Conservation (phyloP, 2,797 vertebrate species). For the Sebastolobus alascanus region DNA sequence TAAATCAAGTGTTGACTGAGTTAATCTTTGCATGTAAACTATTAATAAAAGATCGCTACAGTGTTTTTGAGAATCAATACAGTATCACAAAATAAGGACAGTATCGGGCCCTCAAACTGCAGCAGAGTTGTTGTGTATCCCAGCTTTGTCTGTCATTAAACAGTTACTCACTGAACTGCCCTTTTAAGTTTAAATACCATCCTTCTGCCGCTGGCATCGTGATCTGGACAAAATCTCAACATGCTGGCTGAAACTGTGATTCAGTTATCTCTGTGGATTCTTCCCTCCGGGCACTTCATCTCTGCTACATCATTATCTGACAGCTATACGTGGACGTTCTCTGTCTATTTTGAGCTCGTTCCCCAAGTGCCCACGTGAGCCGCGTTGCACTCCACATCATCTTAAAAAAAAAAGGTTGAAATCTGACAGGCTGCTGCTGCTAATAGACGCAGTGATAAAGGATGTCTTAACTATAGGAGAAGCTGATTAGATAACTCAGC, state of each 20-base stretch:
- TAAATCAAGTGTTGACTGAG: no score
- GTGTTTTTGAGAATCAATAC: no score
- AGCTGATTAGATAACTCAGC: slow-evolving; percentile 43
- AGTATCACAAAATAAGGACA: background rate
- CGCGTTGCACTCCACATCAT: slow-evolving; percentile 44
- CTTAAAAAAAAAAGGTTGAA: slow-evolving; percentile 48
- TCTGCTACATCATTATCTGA: slow-evolving; percentile 61
- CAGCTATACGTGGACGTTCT: slow-evolving; percentile 40
- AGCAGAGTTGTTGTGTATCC: background rate
- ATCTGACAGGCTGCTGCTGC: slow-evolving; percentile 48
- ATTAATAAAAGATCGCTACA: no score
- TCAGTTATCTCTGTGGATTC: slow-evolving; percentile 29
- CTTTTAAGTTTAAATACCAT: slow-evolving; percentile 11
- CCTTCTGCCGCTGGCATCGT: background rate
- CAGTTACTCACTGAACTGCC: background rate
- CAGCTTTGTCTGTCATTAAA: background rate
- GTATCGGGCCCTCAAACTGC: background rate
- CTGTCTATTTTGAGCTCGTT: slow-evolving; percentile 68
- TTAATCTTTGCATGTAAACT: no score
- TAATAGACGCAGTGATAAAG: slow-evolving; percentile 56
- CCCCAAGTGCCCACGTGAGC: slow-evolving; percentile 52
- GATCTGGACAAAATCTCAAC: slow-evolving; percentile 29
- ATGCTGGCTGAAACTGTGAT: slow-evolving; percentile 13
- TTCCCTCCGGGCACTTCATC: slow-evolving; percentile 40
- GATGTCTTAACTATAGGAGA: slow-evolving; percentile 25